Evolutionary conservation across 2,113 vertebrate species (phyloP).

Genomic region (Glaucidium brasilianum): DNA sequence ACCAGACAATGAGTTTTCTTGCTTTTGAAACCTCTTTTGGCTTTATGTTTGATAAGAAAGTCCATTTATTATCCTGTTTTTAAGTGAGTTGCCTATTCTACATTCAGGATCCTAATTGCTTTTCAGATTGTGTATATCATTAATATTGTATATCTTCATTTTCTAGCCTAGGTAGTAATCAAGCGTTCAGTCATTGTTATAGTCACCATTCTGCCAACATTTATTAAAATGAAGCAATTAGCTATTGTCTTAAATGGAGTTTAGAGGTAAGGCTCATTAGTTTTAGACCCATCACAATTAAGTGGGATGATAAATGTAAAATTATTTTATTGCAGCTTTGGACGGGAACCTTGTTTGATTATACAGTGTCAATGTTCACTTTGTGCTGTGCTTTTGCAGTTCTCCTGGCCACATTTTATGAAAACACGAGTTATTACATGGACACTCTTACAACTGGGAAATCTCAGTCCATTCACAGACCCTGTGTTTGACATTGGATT

Average conservation of each 20-base stretch:
- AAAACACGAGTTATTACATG: neutral
- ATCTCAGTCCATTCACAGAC: neutral
- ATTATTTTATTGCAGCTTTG: conserved; percentile 39
- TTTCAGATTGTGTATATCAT: conserved; percentile 58
- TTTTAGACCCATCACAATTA: conserved; percentile 69
- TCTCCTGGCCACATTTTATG: neutral
- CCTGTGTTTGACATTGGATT: neutral
- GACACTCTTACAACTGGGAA: neutral
- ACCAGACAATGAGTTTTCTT: neutral
- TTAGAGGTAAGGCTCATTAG: conserved; percentile 77
- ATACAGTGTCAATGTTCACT: neutral
- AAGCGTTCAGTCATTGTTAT: conserved; percentile 70
- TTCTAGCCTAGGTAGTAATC: conserved; percentile 60
- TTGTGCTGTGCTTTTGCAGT: neutral
- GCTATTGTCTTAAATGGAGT: conserved; percentile 76
- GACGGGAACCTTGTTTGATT: conserved; percentile 38
- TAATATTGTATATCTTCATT: conserved; percentile 58
- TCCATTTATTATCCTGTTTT: conserved; percentile 1
- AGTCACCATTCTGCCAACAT: conserved; percentile 66
- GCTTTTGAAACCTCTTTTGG: neutral
- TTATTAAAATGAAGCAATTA: conserved; percentile 80
- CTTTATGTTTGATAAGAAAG: neutral
- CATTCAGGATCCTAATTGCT: conserved; percentile 59
- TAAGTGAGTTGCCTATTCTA: neutral
- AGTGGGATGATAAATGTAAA: conserved; percentile 76